Base-by-base conservation (phyloP, 92 coral and sea anemone species). In the Parazoanthus darwini region DNA sequence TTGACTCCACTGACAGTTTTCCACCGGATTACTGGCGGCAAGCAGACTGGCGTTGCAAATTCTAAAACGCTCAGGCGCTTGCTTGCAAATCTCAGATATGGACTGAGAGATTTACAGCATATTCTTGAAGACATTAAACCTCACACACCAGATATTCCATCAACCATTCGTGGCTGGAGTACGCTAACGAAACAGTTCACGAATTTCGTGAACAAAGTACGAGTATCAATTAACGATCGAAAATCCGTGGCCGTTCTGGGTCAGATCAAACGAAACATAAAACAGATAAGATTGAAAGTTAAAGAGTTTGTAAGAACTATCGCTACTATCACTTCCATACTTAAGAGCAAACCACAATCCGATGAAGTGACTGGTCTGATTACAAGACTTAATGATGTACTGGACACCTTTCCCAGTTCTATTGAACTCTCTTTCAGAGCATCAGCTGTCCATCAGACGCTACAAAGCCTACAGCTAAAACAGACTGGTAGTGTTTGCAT, bases 11-110 rank as follows among this genome's bases (percentile, higher is more conserved):
- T 90, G 56, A 74, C 85, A 81, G 78, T 94, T 42, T 83, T 85
- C 75, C 78, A 89, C 68, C 81, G 80, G 44, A 79, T 92, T 25
- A 46, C 37, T n/a, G 93, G 96, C 48, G 92, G 96, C 4, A 89
- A 78, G 50, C 91, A 88, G 58, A 83, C 89, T 83, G 90, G 89
- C 23, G 82, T 93, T 22, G 71, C 81, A 46, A 89, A 89, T 72
- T 50, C 11, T 7, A 50, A 70, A 22, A 68, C 77, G 39, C 50
- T 89, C 9, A 56, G 46, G 50, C 76, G 84, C 25, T 39, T 58
- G 50, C 88, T 82, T 6, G 14, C 79, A 42, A 37, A 25, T 37
- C 77, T 89, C 4, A 38, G 48, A 22, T 83, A 58, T 1, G 65
- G 48, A 15, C 11, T 74, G 25, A 79, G 63, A 18, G 81, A 82